Conservation (phyloP, 2,113 vertebrate species). For the Promerops cafer region DNA sequence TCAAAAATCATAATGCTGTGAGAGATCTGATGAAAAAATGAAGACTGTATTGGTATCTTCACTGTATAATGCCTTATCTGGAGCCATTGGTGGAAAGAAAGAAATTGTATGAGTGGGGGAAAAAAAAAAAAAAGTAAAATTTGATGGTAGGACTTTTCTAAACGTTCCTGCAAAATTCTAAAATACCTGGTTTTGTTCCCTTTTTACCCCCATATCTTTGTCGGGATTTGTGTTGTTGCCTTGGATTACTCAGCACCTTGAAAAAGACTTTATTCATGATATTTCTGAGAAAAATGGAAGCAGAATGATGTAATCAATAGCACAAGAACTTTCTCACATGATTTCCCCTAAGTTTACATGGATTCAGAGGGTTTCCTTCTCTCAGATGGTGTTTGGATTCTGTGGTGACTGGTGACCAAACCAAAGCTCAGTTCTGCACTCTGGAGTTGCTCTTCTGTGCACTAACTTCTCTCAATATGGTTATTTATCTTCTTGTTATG, state of each 20-base stretch:
- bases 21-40: neutral
- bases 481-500: neutral
- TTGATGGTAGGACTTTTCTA: neutral
- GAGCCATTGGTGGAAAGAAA: neutral
- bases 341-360: neutral
- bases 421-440: neutral
- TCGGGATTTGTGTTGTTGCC: neutral
- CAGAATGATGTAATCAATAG: neutral
- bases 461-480: constrained; percentile 10
- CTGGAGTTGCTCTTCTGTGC: neutral
- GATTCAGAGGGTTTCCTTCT: neutral
- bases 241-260: neutral
- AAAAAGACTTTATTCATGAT: neutral
- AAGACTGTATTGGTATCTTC: neutral
- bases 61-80: neutral
- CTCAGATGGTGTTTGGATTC: neutral
- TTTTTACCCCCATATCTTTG: neutral
- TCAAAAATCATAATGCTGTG: neutral
- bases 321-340: neutral
- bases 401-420: neutral
- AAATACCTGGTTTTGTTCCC: neutral
- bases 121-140: neutral
- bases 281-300: neutral
- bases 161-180: neutral
- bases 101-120: neutral